Percentiles rank a stretch among this genome's conserved stretches.
Evolutionary conservation across 2,797 vertebrate genomes (phyloP).

Genomic region (Ptychobarbus kaznakovi): DNA sequence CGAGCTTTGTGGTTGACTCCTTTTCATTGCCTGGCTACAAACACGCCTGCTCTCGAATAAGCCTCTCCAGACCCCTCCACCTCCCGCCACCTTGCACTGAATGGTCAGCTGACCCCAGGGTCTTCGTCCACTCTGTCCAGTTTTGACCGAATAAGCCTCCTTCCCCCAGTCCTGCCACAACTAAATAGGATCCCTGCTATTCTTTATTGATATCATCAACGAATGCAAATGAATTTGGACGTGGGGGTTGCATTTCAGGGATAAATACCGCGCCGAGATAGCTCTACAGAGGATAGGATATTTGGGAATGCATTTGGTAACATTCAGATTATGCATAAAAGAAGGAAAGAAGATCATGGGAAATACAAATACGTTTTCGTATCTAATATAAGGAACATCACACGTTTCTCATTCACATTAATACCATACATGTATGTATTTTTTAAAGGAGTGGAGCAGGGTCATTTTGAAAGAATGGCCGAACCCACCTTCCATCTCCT

Average conservation of each 20-base stretch:
- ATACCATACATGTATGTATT: slow-evolving; percentile 70
- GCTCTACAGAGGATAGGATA: slow-evolving; percentile 71
- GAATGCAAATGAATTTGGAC: slow-evolving; percentile 81
- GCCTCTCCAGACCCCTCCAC: slow-evolving; percentile 68
- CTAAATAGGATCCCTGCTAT: slow-evolving; percentile 74
- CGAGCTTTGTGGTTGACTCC: slow-evolving; percentile 77
- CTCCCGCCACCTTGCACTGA: slow-evolving; percentile 74
- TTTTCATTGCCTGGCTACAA: slow-evolving; percentile 77
- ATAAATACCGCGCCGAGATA: slow-evolving; percentile 75
- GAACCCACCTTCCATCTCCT: slow-evolving; percentile 63
- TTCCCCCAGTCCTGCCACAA: slow-evolving; percentile 62
- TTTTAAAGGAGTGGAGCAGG: slow-evolving; percentile 81
- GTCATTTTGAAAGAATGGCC: slow-evolving; percentile 82
- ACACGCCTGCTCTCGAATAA: slow-evolving; percentile 78
- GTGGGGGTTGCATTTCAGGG: slow-evolving; percentile 65
- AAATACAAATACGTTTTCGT: slow-evolving; percentile 64
- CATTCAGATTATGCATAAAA: slow-evolving; percentile 65
- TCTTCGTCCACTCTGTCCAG: slow-evolving; percentile 80
- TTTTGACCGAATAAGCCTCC: slow-evolving; percentile 74
- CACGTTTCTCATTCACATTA: slow-evolving; percentile 75
- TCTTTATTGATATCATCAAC: slow-evolving; percentile 82
- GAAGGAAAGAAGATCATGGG: slow-evolving; percentile 9
- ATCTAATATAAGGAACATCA: slow-evolving; percentile 64
- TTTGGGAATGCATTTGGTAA: slow-evolving; percentile 68
- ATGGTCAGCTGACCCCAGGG: slow-evolving; percentile 78